Evolutionary conservation across 1,140 invertebrate genomes (phyloP).

Genomic region (Leguminivora glycinivorella): DNA sequence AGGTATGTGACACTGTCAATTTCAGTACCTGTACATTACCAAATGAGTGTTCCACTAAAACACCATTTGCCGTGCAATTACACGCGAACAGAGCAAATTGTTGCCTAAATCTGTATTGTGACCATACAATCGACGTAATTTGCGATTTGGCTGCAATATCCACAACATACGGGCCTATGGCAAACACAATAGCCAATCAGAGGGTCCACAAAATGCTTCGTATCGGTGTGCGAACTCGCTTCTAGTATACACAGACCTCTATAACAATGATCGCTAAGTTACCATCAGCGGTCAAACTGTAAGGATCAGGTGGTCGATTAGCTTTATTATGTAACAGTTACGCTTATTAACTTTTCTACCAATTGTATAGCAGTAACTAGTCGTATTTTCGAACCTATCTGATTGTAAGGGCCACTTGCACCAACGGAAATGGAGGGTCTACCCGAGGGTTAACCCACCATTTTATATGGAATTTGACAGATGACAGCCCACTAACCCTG

Average conservation of each 20-base stretch:
- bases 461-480: no score
- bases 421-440: no score
- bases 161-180: constrained; percentile 15
- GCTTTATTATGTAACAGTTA: background rate
- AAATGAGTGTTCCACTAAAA: constrained; percentile 4
- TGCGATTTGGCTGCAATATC: constrained; percentile 26
- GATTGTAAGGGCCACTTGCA: no score
- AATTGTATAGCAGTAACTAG: background rate
- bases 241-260: background rate
- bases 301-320: background rate
- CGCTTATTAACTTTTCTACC: constrained; percentile 14
- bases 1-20: no score
- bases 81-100: constrained; percentile 5
- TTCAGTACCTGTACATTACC: background rate
- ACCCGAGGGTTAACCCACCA: no score
- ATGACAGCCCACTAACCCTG: no score
- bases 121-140: constrained; percentile 27
- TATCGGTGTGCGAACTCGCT: background rate
- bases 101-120: constrained; percentile 23
- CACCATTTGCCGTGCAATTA: constrained; percentile 10
- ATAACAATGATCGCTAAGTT: background rate
- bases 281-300: background rate
- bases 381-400: no score
- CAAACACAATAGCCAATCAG: constrained; percentile 25
- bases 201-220: background rate